Percentiles rank a stretch among this genome's conserved stretches.
These are phyloP conservation scores for Neoaliturus tenellus DNA, from an alignment of 2,888 invertebrate genomes.

Conservation along the genomic window DNA sequence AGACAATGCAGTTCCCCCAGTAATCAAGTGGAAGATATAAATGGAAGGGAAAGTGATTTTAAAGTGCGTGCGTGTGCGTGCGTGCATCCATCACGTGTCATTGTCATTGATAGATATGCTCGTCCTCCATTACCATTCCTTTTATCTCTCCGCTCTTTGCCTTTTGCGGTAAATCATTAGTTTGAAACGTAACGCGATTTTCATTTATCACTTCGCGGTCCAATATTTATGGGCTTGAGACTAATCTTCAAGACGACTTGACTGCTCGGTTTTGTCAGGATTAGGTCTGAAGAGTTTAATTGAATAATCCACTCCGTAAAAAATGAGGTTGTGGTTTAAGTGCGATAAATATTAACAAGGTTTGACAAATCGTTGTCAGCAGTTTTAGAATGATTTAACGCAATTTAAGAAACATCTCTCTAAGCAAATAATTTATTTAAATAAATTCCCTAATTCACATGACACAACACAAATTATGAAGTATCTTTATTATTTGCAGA, in stretches of 20 bases:
- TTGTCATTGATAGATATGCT: slow-evolving; percentile 38
- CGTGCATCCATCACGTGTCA: slow-evolving; percentile 43
- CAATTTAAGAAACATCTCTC: no score
- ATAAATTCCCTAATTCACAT: no score
- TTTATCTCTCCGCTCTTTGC: slow-evolving; percentile 49
- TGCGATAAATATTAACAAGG: background rate
- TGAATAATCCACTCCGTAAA: background rate
- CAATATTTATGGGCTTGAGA: background rate
- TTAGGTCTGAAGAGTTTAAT: background rate
- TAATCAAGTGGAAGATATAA: slow-evolving; percentile 58
- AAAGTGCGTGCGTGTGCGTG: slow-evolving; percentile 24
- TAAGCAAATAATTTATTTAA: no score
- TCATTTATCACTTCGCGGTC: slow-evolving; percentile 36
- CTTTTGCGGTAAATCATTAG: slow-evolving; percentile 46
- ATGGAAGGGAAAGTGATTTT: slow-evolving; percentile 50
- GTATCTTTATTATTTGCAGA: no score
- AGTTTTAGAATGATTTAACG: no score
- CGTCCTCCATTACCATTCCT: slow-evolving; percentile 23
- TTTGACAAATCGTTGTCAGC: background rate
- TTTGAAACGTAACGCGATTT: slow-evolving; percentile 22
- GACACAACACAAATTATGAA: no score
- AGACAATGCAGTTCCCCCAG: slow-evolving; percentile 55
- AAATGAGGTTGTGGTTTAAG: background rate
- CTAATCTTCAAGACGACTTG: background rate
- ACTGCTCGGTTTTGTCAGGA: background rate